Conservation (phyloP, 1,140 invertebrate genomes). For the Colletes latitarsis region DNA sequence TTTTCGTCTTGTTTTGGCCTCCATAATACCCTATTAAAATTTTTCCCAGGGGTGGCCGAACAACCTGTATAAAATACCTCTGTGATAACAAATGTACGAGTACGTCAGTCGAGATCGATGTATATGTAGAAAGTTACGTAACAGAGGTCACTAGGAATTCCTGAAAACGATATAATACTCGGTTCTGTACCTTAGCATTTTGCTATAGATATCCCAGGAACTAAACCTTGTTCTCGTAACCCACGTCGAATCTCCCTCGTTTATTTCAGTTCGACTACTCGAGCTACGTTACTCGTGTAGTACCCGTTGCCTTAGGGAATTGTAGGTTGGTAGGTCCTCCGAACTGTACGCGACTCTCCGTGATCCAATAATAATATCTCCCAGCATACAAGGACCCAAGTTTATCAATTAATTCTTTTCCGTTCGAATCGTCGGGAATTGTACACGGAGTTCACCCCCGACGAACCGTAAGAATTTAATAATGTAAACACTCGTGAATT, state of each 20-base stretch:
- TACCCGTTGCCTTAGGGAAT: constrained; percentile 35
- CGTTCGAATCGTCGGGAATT: background rate
- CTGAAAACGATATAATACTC: constrained; percentile 8
- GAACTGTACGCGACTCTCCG: constrained; percentile 32
- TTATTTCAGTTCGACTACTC: constrained; percentile 61
- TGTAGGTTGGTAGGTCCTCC: constrained; percentile 29
- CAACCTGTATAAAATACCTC: too few relatives aligned
- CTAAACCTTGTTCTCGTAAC: constrained; percentile 50
- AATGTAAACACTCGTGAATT: constrained; percentile 5
- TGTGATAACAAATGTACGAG: too few relatives aligned
- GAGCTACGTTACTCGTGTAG: constrained; percentile 14
- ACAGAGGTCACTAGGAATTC: constrained; percentile 55
- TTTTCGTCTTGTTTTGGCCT: too few relatives aligned
- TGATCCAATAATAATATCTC: constrained; percentile 45
- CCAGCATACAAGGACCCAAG: constrained; percentile 1
- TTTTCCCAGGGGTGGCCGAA: too few relatives aligned
- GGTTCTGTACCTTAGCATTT: constrained; percentile 19
- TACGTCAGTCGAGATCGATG: background rate
- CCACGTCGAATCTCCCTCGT: constrained; percentile 57
- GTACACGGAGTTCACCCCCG: background rate
- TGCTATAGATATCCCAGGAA: constrained; percentile 46
- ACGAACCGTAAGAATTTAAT: constrained; percentile 32
- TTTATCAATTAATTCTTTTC: constrained; percentile 42
- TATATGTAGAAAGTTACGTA: constrained; percentile 24
- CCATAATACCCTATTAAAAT: too few relatives aligned